Conservation (phyloP, 2,113 vertebrate genomes). For the Falcunculus frontatus region DNA sequence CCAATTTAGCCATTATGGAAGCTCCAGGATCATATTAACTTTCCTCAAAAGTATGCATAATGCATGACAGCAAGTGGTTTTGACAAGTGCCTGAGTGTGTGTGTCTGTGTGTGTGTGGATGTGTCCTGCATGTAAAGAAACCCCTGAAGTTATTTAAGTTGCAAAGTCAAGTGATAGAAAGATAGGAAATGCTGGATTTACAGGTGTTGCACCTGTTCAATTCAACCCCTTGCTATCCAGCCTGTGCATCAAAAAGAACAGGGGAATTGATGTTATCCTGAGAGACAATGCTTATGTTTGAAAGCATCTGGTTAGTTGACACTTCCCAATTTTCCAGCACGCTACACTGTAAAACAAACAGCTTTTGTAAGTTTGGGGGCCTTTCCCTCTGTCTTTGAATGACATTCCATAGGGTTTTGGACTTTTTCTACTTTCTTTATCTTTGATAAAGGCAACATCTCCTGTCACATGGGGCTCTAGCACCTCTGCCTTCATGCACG, state of each 20-base stretch:
- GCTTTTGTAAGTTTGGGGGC: not conserved
- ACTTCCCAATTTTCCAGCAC: not conserved
- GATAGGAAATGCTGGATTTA: not conserved
- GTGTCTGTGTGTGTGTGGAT: not conserved
- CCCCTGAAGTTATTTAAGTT: not conserved
- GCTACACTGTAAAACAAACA: not conserved
- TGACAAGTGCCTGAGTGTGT: constrained; percentile 9
- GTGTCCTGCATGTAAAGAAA: constrained; percentile 21
- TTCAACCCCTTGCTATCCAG: not conserved
- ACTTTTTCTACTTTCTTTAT: not conserved
- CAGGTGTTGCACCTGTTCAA: not conserved
- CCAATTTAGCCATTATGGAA: constrained; percentile 34
- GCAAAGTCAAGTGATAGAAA: not conserved
- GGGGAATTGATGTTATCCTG: not conserved
- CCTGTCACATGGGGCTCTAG: not conserved
- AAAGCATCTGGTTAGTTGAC: constrained; percentile 1
- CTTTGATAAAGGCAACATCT: not conserved
- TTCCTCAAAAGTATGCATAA: constrained; percentile 15
- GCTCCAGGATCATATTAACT: constrained; percentile 23
- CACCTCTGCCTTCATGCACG: not conserved
- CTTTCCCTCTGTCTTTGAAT: not conserved
- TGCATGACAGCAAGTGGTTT: constrained; percentile 25
- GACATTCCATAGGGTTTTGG: not conserved
- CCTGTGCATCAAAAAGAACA: not conserved
- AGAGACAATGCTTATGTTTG: not conserved